A percentile compares a stretch with the other conserved stretches of the same genome.
These are phyloP conservation scores for Saxidomus purpurata DNA, from an alignment of 1,140 invertebrate species.

Conservation along the genomic window DNA sequence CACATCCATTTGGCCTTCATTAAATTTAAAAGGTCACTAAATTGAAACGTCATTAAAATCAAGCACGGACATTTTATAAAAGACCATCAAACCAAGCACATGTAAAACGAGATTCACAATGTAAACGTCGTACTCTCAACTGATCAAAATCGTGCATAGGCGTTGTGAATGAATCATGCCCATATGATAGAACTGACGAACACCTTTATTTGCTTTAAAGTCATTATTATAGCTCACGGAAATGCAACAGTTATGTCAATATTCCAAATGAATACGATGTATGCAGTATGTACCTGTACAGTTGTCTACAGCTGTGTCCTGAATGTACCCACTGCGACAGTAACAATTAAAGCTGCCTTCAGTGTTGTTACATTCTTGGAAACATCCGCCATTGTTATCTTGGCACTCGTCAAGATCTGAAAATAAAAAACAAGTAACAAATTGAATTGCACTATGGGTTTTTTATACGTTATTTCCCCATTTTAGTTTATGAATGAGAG, in stretches of 20 bases:
- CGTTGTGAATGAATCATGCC: no score
- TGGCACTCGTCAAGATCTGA: constrained; percentile 68
- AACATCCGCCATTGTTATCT: constrained; percentile 45
- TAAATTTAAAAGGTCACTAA: background rate
- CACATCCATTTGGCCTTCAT: no score
- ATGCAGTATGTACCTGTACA: constrained; percentile 67
- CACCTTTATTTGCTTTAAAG: no score
- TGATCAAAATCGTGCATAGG: no score
- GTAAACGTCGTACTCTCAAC: no score
- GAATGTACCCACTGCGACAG: constrained; percentile 63
- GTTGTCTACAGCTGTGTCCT: constrained; percentile 40
- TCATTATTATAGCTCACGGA: no score
- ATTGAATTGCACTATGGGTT: background rate
- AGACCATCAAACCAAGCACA: no score
- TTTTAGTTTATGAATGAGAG: no score
- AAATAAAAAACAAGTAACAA: constrained; percentile 2
- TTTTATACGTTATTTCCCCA: background rate
- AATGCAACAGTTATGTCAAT: no score
- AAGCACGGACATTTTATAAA: background rate
- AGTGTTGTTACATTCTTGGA: constrained; percentile 71
- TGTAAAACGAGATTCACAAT: no score
- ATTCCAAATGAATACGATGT: no score
- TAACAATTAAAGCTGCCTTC: constrained; percentile 69
- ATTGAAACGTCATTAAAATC: background rate
- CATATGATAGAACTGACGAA: no score